These are phyloP conservation scores for Pseudomyrmex flavicornis DNA, from an alignment of 1,140 invertebrate genomes.

Conservation along the genomic window DNA sequence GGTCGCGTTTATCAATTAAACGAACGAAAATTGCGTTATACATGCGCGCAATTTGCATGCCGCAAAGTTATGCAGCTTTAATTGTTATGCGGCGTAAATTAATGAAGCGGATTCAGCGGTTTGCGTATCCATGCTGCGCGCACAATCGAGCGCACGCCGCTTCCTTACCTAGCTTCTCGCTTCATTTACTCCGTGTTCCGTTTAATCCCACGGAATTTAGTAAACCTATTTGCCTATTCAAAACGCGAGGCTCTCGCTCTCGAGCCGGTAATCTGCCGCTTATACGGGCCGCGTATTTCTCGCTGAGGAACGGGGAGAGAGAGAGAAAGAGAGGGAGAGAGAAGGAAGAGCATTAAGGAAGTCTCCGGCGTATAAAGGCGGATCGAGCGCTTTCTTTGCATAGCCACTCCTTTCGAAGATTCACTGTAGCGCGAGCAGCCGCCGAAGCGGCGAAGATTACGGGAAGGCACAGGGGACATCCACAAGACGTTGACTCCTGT, in stretches of 20 bases:
- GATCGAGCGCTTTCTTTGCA: slow-evolving; percentile 51
- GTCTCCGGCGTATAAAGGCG: slow-evolving; percentile 32
- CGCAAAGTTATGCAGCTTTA: slow-evolving; percentile 39
- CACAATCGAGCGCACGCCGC: slow-evolving; percentile 1
- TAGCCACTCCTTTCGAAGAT: slow-evolving; percentile 49
- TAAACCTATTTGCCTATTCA: slow-evolving; percentile 51
- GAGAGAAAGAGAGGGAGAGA: too few species aligned
- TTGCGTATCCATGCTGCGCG: slow-evolving; percentile 7
- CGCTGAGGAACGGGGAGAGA: slow-evolving; percentile 9
- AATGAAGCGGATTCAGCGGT: slow-evolving; percentile 40
- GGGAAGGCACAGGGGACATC: slow-evolving; percentile 25
- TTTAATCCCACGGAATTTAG: slow-evolving; percentile 52
- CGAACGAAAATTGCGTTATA: slow-evolving; percentile 13
- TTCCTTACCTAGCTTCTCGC: slow-evolving; percentile 38
- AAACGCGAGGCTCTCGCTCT: neutral
- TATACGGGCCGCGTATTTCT: slow-evolving; percentile 44
- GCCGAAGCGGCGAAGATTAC: slow-evolving; percentile 18
- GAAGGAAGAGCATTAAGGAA: slow-evolving; percentile 32
- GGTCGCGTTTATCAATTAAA: slow-evolving; percentile 2
- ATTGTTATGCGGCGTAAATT: slow-evolving; percentile 46
- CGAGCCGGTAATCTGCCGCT: neutral
- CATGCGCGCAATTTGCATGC: slow-evolving; percentile 1
- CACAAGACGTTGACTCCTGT: slow-evolving; percentile 52
- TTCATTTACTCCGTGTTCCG: slow-evolving; percentile 45
- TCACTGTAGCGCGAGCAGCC: slow-evolving; percentile 29